Conservation (phyloP, 64 coral and sea anemone species). For the Orbicella faveolata region DNA sequence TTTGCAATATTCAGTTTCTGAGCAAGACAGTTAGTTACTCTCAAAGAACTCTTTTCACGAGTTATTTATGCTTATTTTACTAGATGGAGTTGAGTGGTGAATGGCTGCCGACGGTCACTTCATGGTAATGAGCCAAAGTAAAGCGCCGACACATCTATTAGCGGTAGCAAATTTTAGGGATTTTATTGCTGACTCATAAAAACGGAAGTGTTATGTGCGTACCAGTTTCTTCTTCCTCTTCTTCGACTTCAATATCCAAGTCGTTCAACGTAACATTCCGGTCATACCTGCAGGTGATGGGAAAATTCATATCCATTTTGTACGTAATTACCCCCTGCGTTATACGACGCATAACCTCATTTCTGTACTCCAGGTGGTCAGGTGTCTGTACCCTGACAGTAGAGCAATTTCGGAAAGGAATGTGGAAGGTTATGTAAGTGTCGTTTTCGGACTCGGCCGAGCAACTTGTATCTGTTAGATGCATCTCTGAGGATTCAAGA, state of each 20-base stretch:
- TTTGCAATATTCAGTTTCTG: no score
- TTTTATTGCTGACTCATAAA: no score
- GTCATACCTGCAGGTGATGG: background rate
- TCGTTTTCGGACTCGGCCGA: background rate
- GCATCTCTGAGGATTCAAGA: background rate
- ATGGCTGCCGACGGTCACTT: no score
- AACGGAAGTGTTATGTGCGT: background rate
- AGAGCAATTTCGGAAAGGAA: background rate
- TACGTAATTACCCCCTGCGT: background rate
- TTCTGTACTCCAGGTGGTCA: background rate
- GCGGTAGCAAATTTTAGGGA: no score
- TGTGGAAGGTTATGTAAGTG: background rate
- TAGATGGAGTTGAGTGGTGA: no score
- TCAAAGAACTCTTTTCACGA: no score
- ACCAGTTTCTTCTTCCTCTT: background rate
- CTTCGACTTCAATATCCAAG: background rate
- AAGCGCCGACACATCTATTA: no score
- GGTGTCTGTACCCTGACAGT: background rate
- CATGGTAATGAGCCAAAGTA: no score
- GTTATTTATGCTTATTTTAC: no score
- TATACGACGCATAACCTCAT: background rate
- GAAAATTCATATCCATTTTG: background rate
- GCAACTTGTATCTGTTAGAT: background rate
- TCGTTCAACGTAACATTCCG: background rate
- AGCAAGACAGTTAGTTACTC: no score